Base-by-base conservation (phyloP, 2,113 vertebrate species). In the Collichthys lucidus region DNA sequence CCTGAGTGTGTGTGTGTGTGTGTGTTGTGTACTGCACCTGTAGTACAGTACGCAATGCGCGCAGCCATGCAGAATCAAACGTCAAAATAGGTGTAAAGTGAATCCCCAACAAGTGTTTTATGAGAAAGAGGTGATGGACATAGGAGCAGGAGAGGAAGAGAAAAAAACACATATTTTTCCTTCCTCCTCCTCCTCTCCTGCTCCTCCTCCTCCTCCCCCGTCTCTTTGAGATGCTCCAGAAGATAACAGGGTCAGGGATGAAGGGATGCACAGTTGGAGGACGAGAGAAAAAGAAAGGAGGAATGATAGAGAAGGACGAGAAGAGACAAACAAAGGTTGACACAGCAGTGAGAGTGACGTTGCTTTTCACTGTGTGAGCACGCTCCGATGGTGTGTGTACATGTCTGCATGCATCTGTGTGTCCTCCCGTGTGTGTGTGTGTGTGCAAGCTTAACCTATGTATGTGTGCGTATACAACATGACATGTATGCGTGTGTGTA, bases 181-280 rank as follows among this genome's bases (percentile, higher is more conserved):
- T 15, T 57, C 46, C 8, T 42, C 16, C 78, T 69, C n/a, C 47
- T n/a, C 29, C 29, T 2, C 55, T 35, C 35, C 35, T 40, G 35
- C 35, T 62, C 46, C 64, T 56, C 26, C 26, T 29, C 29, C 29
- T 2, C 26, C 60, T n/a, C 42, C 20, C 20, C 49, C 16, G 16
- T 80, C 66, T 74, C 67, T 84, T 47, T 77, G 85, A 84, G 86
- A 90, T 86, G 90, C 84, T 92, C 75, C 86, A 91, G 86, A 87
- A 88, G 86, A 86, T 83, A 88, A 89, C 84, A 86, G 86, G 88
- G 89, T 90, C 89, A 90, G 86, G 70, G 86, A 87, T 67, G 87
- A 85, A 84, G 84, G 76, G 88, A 90, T 82, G 78, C 70, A 83
- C 70, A 70, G 44, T 75, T 81, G 80, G 86, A 88, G 68, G 86